These are phyloP conservation scores for Malacoraja senta DNA, from an alignment of 2,797 vertebrate genomes.

Conservation along the genomic window DNA sequence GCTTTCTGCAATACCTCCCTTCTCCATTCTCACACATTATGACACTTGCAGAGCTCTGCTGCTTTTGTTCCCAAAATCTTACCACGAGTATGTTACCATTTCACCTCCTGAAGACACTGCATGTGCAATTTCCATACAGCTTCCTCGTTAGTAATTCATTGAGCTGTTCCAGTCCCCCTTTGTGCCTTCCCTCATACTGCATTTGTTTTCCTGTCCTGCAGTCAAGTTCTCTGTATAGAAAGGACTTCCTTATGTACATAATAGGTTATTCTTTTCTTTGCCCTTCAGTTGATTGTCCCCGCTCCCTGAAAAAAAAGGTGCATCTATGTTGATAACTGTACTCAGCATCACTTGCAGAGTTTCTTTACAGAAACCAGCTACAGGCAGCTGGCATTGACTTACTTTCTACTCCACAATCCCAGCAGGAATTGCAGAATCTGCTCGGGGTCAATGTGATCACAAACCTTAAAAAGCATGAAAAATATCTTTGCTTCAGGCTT, in stretches of 20 bases:
- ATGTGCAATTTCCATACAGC: neutral
- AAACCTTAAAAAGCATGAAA: conserved; percentile 12
- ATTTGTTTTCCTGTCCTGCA: neutral
- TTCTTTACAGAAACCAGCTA: neutral
- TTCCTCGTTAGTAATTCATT: neutral
- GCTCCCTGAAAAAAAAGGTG: too few species aligned
- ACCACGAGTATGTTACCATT: neutral
- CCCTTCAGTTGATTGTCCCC: neutral
- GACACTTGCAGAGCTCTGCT: neutral
- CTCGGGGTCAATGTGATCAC: too few species aligned
- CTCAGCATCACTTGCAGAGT: neutral
- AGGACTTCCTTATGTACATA: neutral
- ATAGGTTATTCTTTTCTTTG: neutral
- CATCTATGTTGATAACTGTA: neutral
- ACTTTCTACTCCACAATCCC: neutral
- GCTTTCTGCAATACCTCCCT: neutral
- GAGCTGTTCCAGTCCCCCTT: neutral
- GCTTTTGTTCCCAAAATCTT: neutral
- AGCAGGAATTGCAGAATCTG: neutral
- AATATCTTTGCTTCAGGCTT: neutral
- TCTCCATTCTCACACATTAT: neutral
- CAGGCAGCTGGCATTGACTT: neutral
- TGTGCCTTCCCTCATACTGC: neutral
- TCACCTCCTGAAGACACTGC: neutral
- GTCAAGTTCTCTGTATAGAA: neutral